Evolutionary conservation across 1,140 invertebrate genomes (phyloP), one percentile per base, ranked within the genome.

Genomic region (Atta texana): DNA sequence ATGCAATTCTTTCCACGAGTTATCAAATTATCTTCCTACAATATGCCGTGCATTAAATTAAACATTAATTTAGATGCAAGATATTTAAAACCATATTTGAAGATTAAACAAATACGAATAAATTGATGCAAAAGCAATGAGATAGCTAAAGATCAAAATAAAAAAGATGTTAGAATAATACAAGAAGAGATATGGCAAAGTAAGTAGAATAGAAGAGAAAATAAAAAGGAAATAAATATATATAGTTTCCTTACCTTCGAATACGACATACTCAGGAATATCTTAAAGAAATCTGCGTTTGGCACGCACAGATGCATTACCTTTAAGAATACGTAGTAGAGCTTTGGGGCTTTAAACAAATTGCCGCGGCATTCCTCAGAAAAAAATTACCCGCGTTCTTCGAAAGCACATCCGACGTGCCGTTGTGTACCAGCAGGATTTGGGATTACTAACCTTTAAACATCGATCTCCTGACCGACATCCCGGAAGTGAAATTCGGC

Each of bases 401-500:
- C 39, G 69, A 53, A 39, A 28, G 28, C n/a, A 21, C 53, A 76
- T 34, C 18, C 49, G 34, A 39, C 7, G 77, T 24, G 49, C 63
- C 16, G 53, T 18, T 55, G 49, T 49, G 39, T 39, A 12, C n/a
- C 49, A 59, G 28, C 31, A 39, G 21, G 39, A 59, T 21, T 39
- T 34, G 31, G 53, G 78, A 39, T 28, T 55, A 89, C 93, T 89
- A 92, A 94, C 94, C 93, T 94, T 96, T 94, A 98, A 92, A 98
- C 97, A 94, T 98, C 97, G 91, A 98, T 97, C 94, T 97, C 97
- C 92, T 97, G 96, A 91, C 96, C 96, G 86, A 97, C 95, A 93
- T 97, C 97, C 93, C 97, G 97, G 94, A 98, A 98, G 94, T 97
- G 97, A 86, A 98, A 96, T 90, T 97, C 97, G 63, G 97, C 96